Evolutionary conservation across 2,113 vertebrate species (phyloP), one percentile per base, ranked within the genome.

Genomic region (Phoenicopterus ruber): DNA sequence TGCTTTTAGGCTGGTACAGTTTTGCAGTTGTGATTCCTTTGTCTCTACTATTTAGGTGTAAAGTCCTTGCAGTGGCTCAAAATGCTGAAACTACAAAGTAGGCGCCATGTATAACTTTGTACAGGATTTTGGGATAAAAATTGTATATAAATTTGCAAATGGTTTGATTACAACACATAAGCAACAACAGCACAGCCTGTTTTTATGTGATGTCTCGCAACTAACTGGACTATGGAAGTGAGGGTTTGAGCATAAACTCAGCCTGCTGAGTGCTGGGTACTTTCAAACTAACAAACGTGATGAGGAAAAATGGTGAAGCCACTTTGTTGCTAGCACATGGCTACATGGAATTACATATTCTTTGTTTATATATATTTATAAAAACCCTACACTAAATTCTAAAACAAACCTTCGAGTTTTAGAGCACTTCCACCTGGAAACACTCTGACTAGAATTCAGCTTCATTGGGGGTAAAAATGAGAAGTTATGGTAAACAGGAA

Each of bases 1-100:
- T 97, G 97, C 78, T 81, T 96, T 97, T 89, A 95, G 92, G 96
- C 95, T 96, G 97, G 97, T 91, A 95, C 96, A 94, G 62, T 80
- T 88, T 96, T 96, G 97, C 95, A 86, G 94, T 44, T 96, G 84
- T 93, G 44, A 96, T 96, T 97, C 97, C 97, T 97, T 44, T 96
- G 95, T 82, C 98, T 98, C 95, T 97, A 82, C 42, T 96, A 94
- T 96, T 98, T 97, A 98, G 98, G 98, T 97, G 96, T 97, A 97
- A 93, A 98, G 96, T 97, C 96, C 97, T 93, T 98, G 98, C 66
- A 96, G 98, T 92, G 97, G 97, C 96, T 98, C 97, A 97, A 98
- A 98, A 93, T 96, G 98, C 98, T 98, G 98, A 98, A 98, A 98
- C 98, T 98, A 96, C 93, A 98, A 98, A 98, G 98, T 93, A 98